Evolutionary conservation across 1,140 invertebrate species (phyloP).

Genomic region (Lepeophtheirus salmonis): DNA sequence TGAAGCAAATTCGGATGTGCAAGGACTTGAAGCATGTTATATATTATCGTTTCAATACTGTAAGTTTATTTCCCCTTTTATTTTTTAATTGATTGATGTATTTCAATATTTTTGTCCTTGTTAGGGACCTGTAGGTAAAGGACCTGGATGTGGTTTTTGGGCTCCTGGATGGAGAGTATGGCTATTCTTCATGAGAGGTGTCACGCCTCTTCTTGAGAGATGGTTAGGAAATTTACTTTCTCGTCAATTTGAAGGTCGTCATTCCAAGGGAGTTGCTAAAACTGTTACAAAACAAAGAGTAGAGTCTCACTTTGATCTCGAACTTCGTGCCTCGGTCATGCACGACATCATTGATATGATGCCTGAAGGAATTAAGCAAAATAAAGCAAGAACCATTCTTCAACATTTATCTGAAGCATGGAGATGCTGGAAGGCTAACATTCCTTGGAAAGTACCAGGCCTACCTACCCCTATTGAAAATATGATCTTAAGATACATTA

Average conservation of each 20-base stretch:
- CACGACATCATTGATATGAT: slow-evolving; percentile 99
- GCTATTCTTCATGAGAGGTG: slow-evolving; percentile 98
- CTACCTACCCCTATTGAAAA: slow-evolving; percentile 98
- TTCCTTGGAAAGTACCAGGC: slow-evolving; percentile 98
- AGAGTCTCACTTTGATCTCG: slow-evolving; percentile 97
- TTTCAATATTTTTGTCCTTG: slow-evolving; percentile 12
- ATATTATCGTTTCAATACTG: slow-evolving; percentile 98
- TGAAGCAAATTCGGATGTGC: slow-evolving; percentile 99
- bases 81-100: not conserved
- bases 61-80: too few relatives aligned
- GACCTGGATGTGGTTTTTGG: slow-evolving; percentile 98
- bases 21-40: slow-evolving; percentile 99
- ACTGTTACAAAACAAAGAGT: slow-evolving; percentile 99
- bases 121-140: slow-evolving; percentile 89
- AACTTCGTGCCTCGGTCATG: slow-evolving; percentile 93
- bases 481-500: slow-evolving; percentile 98
- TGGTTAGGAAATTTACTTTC: slow-evolving; percentile 97
- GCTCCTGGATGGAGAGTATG: slow-evolving; percentile 97
- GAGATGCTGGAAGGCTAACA: slow-evolving; percentile 99
- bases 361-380: slow-evolving; percentile 99
- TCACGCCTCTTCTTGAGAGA: slow-evolving; percentile 86
- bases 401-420: slow-evolving; percentile 98
- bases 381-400: slow-evolving; percentile 94
- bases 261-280: slow-evolving; percentile 96
- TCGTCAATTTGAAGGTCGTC: slow-evolving; percentile 93